Percentiles rank a stretch among this genome's conserved stretches.
Evolutionary conservation across 2,888 invertebrate genomes (phyloP).

Genomic region (Drosophila meridiana): DNA sequence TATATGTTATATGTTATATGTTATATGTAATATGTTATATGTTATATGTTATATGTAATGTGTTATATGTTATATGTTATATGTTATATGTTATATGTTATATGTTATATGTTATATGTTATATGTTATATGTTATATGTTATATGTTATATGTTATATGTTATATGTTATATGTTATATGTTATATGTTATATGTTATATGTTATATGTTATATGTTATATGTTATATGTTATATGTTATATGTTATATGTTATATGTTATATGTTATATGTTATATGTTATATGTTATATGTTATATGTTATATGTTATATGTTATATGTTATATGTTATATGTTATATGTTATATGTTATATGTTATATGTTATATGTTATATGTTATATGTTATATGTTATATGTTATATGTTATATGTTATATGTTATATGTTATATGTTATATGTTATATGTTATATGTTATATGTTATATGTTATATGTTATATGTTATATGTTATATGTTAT

Average conservation of each 20-base stretch:
- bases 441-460: too few species aligned
- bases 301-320: background rate
- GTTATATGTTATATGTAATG: background rate
- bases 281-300: background rate
- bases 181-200: background rate
- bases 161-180: background rate
- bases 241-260: background rate
- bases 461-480: background rate
- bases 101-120: background rate
- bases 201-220: background rate
- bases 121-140: background rate
- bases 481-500: background rate
- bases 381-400: constrained; percentile 1
- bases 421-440: background rate
- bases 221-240: background rate
- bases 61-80: background rate
- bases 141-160: background rate
- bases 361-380: background rate
- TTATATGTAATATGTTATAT: background rate
- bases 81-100: background rate
- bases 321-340: background rate
- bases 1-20: background rate
- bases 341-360: background rate
- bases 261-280: background rate
- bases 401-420: background rate